Evolutionary conservation across 2,113 vertebrate genomes (phyloP).

Genomic region (Brienomyrus brachyistius): DNA sequence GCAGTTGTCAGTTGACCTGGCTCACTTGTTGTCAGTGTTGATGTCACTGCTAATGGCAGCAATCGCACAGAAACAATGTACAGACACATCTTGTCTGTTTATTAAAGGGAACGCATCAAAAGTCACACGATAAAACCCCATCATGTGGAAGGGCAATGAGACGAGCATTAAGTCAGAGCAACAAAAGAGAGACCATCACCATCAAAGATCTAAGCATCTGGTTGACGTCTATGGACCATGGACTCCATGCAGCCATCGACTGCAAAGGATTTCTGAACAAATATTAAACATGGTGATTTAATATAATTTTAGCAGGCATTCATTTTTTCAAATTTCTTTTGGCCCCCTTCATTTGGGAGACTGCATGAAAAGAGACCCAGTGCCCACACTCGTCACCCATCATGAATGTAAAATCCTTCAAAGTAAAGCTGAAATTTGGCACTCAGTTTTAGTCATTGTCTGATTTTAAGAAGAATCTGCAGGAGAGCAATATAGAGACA

Average conservation of each 20-base stretch:
- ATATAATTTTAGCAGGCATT: no score
- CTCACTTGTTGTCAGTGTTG: background rate
- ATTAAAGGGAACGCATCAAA: background rate
- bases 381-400: background rate
- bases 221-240: background rate
- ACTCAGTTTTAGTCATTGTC: background rate
- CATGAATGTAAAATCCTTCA: background rate
- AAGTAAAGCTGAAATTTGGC: background rate
- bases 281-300: background rate
- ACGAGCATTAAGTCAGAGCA: background rate
- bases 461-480: background rate
- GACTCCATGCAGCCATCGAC: background rate
- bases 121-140: background rate
- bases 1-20: background rate
- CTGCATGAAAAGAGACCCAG: background rate
- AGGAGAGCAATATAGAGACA: background rate
- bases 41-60: background rate
- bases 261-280: background rate
- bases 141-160: background rate
- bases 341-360: background rate
- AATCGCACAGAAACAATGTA: background rate
- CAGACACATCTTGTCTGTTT: background rate
- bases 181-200: background rate
- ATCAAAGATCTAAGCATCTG: background rate
- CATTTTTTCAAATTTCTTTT: background rate